Evolutionary conservation across 1,140 invertebrate genomes (phyloP).

Genomic region (Parasteatoda tepidariorum): DNA sequence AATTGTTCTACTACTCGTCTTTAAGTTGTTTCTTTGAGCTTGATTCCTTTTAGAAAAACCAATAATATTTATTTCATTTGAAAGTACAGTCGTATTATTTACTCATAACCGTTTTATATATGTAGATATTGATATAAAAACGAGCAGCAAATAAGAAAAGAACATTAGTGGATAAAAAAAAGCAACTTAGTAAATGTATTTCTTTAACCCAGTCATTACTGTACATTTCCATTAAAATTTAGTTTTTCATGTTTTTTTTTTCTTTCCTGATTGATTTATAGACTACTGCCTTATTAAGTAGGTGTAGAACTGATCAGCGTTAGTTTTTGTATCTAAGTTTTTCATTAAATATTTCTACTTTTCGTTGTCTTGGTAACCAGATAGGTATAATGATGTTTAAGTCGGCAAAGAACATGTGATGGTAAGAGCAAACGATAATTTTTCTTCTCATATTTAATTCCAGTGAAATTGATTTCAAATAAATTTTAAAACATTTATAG

Average conservation of each 20-base stretch:
- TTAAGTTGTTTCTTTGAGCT: neutral
- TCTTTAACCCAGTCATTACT: constrained; percentile 25
- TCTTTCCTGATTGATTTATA: constrained; percentile 55
- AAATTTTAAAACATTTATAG: too few relatives aligned
- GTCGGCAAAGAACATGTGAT: neutral
- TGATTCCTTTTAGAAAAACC: neutral
- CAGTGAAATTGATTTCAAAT: too few relatives aligned
- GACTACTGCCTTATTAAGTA: constrained; percentile 28
- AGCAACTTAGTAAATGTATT: neutral
- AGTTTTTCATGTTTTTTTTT: neutral
- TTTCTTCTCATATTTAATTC: too few relatives aligned
- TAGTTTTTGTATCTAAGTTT: constrained; percentile 16
- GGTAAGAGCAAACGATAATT: too few relatives aligned
- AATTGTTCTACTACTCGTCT: neutral
- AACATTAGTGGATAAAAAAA: neutral
- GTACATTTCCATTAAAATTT: neutral
- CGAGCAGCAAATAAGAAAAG: neutral
- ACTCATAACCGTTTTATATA: neutral
- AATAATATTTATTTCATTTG: neutral
- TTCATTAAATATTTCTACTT: constrained; percentile 39
- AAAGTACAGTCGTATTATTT: neutral
- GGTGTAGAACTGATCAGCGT: neutral
- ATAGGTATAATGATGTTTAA: constrained; percentile 7
- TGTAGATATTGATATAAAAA: neutral
- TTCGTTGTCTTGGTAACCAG: constrained; percentile 14